Conservation (phyloP, 2,113 vertebrate genomes). For the Myrmecobius fasciatus region DNA sequence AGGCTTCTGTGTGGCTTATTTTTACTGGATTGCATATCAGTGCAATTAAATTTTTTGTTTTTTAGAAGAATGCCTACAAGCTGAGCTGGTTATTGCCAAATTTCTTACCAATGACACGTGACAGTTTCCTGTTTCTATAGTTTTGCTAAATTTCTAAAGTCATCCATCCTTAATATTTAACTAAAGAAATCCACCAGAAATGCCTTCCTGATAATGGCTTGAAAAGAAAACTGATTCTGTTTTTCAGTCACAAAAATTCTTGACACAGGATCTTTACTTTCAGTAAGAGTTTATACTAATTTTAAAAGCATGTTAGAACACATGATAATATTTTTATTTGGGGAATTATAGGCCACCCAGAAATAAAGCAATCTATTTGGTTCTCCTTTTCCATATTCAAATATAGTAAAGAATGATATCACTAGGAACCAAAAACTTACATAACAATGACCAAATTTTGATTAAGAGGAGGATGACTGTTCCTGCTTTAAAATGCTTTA, state of each 20-base stretch:
- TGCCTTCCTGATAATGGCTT: neutral
- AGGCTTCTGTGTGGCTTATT: conserved; percentile 54
- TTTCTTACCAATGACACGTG: conserved; percentile 37
- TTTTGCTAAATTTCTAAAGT: conserved; percentile 16
- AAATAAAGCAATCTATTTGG: conserved; percentile 17
- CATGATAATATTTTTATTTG: conserved; percentile 42
- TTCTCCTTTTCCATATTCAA: conserved; percentile 5
- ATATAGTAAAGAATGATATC: neutral
- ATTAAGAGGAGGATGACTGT: conserved; percentile 29
- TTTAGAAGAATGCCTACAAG: conserved; percentile 46
- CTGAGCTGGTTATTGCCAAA: conserved; percentile 40
- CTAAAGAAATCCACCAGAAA: conserved; percentile 31
- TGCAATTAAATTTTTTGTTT: conserved; percentile 22
- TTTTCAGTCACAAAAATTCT: conserved; percentile 41
- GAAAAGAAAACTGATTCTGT: neutral
- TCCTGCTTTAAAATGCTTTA: conserved; percentile 39
- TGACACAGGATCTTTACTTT: conserved; percentile 17
- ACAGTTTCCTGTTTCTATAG: conserved; percentile 20
- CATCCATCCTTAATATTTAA: conserved; percentile 40
- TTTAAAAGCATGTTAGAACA: conserved; percentile 45
- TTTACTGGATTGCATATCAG: neutral
- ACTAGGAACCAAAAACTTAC: conserved; percentile 1
- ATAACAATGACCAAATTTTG: conserved; percentile 41
- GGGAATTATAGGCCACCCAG: conserved; percentile 44
- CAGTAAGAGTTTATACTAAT: conserved; percentile 43